Base-by-base conservation (phyloP, 2,113 vertebrate species). In the Epinephelus lanceolatus region DNA sequence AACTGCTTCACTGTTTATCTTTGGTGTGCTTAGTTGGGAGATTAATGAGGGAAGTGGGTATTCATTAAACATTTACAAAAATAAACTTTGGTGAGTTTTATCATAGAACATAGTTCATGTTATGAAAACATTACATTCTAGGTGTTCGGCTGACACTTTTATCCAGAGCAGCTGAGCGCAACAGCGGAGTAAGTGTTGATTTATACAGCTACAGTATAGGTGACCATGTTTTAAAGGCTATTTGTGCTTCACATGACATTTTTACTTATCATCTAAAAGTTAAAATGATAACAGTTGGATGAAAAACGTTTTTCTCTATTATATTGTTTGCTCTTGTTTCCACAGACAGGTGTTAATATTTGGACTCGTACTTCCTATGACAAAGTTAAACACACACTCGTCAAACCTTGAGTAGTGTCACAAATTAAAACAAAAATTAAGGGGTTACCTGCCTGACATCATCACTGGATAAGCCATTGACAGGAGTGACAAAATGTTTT, bases 1-100 rank as follows among this genome's bases (percentile, higher is more conserved):
- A 86, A 93, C 89, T 80, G 78, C 89, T 86, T 89, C 21, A 79
- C 86, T 89, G 90, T 95, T 93, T 93, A 89, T 91, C 88, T 93
- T 94, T 86, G 67, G 57, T 66, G 23, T 76, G 81, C 90, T 86
- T 88, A 81, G 71, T 71, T 47, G 77, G 79, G 72, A 84, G 82
- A 87, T 88, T 77, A 90, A 91, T 83, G 84, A 85, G 91, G 88
- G 86, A 92, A 88, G 84, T 88, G 86, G 85, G 83, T 83, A 87
- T 92, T 93, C 88, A 92, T 90, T 93, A 88, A 86, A 91, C 68
- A 57, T 87, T 86, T 86, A 74, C 23, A 63, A 84, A 90, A 93
- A 90, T 81, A 91, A 88, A 81, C 80, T 9, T 45, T 47, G 75
- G 66, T 71, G 52, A 85, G 57, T 90, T 90, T 92, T 84, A 92